These are phyloP conservation scores for Epinephelus coioides DNA, from an alignment of 2,797 vertebrate species.

Conservation along the genomic window DNA sequence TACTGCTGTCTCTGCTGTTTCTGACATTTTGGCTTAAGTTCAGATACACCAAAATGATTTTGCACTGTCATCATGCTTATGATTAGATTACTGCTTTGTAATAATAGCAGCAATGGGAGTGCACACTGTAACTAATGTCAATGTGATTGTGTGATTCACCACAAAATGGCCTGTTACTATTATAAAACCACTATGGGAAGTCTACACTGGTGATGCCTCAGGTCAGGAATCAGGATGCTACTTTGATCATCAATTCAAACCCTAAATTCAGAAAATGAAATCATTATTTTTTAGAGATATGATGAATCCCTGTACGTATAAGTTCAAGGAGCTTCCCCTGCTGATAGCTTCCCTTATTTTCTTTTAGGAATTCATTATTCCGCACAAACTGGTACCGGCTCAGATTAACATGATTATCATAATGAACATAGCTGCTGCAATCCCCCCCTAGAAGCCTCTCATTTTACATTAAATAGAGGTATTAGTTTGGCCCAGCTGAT, in stretches of 20 bases:
- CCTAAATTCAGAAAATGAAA: slow-evolving; percentile 52
- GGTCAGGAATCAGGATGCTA: slow-evolving; percentile 5
- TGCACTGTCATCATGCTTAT: slow-evolving; percentile 6
- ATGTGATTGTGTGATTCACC: slow-evolving; percentile 34
- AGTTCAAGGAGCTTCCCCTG: slow-evolving; percentile 52
- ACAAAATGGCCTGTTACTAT: slow-evolving; percentile 3
- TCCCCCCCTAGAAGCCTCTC: slow-evolving; percentile 71
- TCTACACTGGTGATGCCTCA: slow-evolving; percentile 1
- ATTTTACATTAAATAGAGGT: slow-evolving; percentile 75
- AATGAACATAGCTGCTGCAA: slow-evolving; percentile 74
- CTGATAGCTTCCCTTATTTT: slow-evolving; percentile 60
- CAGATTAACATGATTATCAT: slow-evolving; percentile 79
- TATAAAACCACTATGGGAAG: slow-evolving; percentile 27
- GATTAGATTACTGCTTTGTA: slow-evolving; percentile 34
- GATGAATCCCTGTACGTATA: slow-evolving; percentile 38
- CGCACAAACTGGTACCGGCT: slow-evolving; percentile 58
- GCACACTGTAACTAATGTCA: slow-evolving; percentile 16
- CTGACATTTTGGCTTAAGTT: slow-evolving; percentile 26
- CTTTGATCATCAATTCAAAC: slow-evolving; percentile 47
- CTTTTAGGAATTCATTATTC: slow-evolving; percentile 70
- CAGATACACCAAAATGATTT: slow-evolving; percentile 14
- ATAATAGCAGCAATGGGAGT: slow-evolving; percentile 2
- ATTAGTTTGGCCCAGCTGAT: slow-evolving; percentile 73
- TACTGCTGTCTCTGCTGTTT: slow-evolving; percentile 22
- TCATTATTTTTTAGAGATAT: slow-evolving; percentile 35